These are phyloP conservation scores for Dasysyrphus albostriatus DNA, from an alignment of 2,888 invertebrate species.

Conservation along the genomic window DNA sequence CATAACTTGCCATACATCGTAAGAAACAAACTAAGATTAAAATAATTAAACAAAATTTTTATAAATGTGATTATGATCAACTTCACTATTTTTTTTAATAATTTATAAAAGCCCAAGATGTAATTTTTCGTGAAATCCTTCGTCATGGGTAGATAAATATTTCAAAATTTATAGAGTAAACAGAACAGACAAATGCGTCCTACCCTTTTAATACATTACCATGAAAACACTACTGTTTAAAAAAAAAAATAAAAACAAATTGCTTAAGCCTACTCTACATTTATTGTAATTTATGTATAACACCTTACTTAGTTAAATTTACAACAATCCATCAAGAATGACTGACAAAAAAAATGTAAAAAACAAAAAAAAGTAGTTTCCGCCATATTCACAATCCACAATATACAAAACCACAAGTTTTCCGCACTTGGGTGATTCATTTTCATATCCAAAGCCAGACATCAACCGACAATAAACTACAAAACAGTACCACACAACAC, in stretches of 20 bases:
- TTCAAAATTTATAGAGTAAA: too few species aligned
- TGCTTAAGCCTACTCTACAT: background rate
- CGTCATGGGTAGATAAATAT: too few species aligned
- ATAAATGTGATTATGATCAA: too few species aligned
- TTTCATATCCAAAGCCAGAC: slow-evolving; percentile 37
- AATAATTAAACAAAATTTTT: too few species aligned
- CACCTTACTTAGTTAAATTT: slow-evolving; percentile 1
- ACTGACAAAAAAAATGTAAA: background rate
- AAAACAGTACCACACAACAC: background rate
- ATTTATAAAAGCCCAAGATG: too few species aligned
- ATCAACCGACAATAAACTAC: slow-evolving; percentile 24
- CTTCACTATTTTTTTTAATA: too few species aligned
- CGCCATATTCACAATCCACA: slow-evolving; percentile 18
- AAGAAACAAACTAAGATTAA: too few species aligned
- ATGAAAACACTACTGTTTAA: too few species aligned
- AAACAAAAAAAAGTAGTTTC: slow-evolving; percentile 2
- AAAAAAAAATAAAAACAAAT: background rate
- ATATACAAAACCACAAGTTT: slow-evolving; percentile 39
- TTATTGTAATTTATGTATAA: slow-evolving; percentile 2
- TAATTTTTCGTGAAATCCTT: too few species aligned
- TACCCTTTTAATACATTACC: too few species aligned
- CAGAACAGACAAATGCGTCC: too few species aligned
- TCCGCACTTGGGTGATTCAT: slow-evolving; percentile 57
- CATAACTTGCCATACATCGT: too few species aligned
- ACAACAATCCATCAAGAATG: slow-evolving; percentile 4